Percentiles rank a stretch among this genome's conserved stretches.
Evolutionary conservation across 2,888 invertebrate genomes (phyloP).

Genomic region (Agrotis ipsilon): DNA sequence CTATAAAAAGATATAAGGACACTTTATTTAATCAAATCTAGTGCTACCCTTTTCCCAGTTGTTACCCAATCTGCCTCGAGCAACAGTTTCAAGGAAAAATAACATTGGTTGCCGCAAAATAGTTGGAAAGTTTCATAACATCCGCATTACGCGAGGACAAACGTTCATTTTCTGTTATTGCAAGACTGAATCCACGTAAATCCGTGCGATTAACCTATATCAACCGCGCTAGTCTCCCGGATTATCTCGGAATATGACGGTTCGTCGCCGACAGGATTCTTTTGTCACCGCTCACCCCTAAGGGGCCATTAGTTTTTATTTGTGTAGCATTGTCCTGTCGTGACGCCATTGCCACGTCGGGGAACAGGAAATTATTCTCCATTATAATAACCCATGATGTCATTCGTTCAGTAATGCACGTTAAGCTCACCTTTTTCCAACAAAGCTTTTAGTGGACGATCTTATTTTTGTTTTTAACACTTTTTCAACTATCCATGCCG

Average conservation of each 20-base stretch:
- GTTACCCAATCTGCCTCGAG: constrained; percentile 59
- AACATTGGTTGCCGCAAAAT: constrained; percentile 54
- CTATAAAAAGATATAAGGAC: constrained; percentile 53
- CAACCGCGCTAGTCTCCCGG: constrained; percentile 70
- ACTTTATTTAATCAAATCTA: constrained; percentile 62
- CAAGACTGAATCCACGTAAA: constrained; percentile 79
- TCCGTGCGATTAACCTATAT: constrained; percentile 81
- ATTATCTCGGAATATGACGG: constrained; percentile 80
- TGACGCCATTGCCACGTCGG: constrained; percentile 70
- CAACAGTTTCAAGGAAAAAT: constrained; percentile 55
- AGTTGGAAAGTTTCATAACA: constrained; percentile 75
- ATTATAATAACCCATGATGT: constrained; percentile 78
- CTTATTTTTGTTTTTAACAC: constrained; percentile 69
- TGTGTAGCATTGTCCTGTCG: constrained; percentile 82
- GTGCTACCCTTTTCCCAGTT: constrained; percentile 46
- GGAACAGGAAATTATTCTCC: constrained; percentile 82
- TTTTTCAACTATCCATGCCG: constrained; percentile 67
- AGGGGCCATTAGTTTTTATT: constrained; percentile 84
- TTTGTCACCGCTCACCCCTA: constrained; percentile 75
- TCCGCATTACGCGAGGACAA: constrained; percentile 72
- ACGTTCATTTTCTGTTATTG: constrained; percentile 78
- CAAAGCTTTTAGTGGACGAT: constrained; percentile 73
- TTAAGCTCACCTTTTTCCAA: constrained; percentile 69
- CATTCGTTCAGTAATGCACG: constrained; percentile 74
- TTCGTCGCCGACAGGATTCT: constrained; percentile 72